Evolutionary conservation across 2,797 vertebrate species (phyloP).

Genomic region (Intellagama lesueurii): DNA sequence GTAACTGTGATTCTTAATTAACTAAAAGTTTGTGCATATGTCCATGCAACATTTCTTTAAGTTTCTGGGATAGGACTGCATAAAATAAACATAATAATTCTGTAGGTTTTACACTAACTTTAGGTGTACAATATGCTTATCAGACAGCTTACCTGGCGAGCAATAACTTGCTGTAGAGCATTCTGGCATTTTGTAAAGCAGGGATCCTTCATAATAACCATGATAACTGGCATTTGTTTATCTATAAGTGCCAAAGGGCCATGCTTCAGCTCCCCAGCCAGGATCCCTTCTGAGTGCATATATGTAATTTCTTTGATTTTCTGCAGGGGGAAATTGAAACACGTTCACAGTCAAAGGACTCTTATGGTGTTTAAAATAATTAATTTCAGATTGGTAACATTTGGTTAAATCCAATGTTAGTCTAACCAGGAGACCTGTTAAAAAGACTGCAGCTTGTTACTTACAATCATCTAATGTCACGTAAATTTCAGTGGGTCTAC

Average conservation of each 20-base stretch:
- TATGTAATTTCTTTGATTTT: slow-evolving; percentile 99
- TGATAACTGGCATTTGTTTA: slow-evolving; percentile 96
- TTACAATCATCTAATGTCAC: not conserved
- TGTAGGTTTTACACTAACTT: not conserved
- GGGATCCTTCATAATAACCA: slow-evolving; percentile 94
- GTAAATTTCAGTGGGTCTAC: not conserved
- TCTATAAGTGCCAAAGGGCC: slow-evolving; percentile 93
- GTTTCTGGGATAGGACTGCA: not conserved
- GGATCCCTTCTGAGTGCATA: slow-evolving; percentile 97
- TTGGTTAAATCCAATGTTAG: not conserved
- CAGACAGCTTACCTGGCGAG: slow-evolving; percentile 85
- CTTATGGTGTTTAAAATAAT: not conserved
- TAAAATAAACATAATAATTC: not conserved
- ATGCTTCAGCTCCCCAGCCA: slow-evolving; percentile 95
- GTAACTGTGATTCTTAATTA: not conserved
- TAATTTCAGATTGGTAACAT: not conserved
- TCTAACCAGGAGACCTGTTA: not conserved
- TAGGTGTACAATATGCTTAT: not conserved
- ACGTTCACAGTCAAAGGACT: slow-evolving; percentile 20
- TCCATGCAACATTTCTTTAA: not conserved
- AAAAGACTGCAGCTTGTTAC: not conserved
- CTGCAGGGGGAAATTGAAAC: slow-evolving; percentile 69
- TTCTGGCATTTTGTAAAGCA: slow-evolving; percentile 96
- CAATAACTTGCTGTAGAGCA: slow-evolving; percentile 92
- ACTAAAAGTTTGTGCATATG: not conserved